Evolutionary conservation across 2,113 vertebrate species (phyloP), one percentile per base, ranked within the genome.

Genomic region (Phocoena phocoena): DNA sequence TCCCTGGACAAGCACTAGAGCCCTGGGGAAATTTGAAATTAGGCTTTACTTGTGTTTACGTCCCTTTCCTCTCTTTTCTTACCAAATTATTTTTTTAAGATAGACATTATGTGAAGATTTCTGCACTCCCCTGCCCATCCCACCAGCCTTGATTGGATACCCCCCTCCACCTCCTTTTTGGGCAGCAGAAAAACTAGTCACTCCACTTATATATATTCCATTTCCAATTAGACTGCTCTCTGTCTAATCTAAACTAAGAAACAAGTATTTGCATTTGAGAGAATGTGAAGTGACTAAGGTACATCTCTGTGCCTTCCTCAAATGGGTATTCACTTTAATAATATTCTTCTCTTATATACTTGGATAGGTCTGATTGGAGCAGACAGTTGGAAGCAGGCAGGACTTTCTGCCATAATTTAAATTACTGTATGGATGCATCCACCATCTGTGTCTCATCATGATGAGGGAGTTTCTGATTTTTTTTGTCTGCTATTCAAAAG

Each of bases 1-100:
- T 63, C n/a, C 15, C 86, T 74, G 13, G 47, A 58, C 6, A 93
- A 58, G 89, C 76, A 13, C 28, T 81, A 89, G 36, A 58, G 17
- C 53, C 70, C 60, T 8, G 1, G 38, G 21, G 26, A 89, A 70
- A 92, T 47, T 53, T 65, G 31, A 96, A 97, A 84, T 84, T 82
- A 83, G 84, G 33, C 1, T 8, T 74, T 62, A 73, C 20, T 71
- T 47, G 11, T 63, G 3, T 47, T 83, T 74, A 63, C 60, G 31
- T 70, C 50, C 15, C 14, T 77, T n/a, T 91, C 23, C 15, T 63
- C 38, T 88, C 25, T n/a, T 44, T 88, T 92, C 65, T 74, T 71
- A 21, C 44, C 67, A 81, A 47, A 21, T 23, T 4, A 18, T 23
- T 67, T 62, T 93, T 60, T 83, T 38, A 73, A 33, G 63, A 31